A percentile compares a stretch with the other conserved stretches of the same genome.
Evolutionary conservation across 2,797 vertebrate species (phyloP).

Genomic region (Bradypodion pumilum): DNA sequence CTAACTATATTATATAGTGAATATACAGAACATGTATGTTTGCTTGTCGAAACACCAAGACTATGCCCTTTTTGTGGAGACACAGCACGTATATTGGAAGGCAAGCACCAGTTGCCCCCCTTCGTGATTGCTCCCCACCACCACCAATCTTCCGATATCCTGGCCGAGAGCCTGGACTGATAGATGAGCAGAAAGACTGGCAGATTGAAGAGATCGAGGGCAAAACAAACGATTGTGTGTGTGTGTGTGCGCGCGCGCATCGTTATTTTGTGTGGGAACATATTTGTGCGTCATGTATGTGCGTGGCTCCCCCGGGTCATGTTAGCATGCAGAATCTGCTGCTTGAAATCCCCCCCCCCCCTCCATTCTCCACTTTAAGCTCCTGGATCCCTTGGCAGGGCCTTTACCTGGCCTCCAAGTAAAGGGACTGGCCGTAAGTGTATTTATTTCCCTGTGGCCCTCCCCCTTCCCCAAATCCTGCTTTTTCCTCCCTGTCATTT

Average conservation of each 20-base stretch:
- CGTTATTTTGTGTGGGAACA: too few species aligned
- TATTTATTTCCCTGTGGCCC: not conserved
- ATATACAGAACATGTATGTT: too few species aligned
- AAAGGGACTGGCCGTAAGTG: not conserved
- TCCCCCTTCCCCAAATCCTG: not conserved
- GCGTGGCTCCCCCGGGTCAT: not conserved
- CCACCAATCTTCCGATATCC: not conserved
- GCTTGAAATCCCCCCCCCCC: not conserved
- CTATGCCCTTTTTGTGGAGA: slow-evolving; percentile 8
- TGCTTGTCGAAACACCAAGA: not conserved
- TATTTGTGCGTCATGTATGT: not conserved
- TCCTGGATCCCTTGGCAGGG: not conserved
- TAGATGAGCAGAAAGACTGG: not conserved
- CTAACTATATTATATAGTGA: too few species aligned
- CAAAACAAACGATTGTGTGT: not conserved
- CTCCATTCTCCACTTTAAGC: not conserved
- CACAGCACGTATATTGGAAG: not conserved
- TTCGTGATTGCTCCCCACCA: not conserved
- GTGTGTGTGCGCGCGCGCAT: too few species aligned
- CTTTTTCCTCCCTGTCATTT: not conserved
- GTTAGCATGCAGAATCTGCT: not conserved
- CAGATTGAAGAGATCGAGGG: not conserved
- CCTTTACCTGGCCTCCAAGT: not conserved
- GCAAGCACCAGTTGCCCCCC: not conserved
- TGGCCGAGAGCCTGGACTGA: slow-evolving; percentile 9